Base-by-base conservation (phyloP, 1,140 invertebrate species). In the Pachyrhynchus sulphureomaculatus region DNA sequence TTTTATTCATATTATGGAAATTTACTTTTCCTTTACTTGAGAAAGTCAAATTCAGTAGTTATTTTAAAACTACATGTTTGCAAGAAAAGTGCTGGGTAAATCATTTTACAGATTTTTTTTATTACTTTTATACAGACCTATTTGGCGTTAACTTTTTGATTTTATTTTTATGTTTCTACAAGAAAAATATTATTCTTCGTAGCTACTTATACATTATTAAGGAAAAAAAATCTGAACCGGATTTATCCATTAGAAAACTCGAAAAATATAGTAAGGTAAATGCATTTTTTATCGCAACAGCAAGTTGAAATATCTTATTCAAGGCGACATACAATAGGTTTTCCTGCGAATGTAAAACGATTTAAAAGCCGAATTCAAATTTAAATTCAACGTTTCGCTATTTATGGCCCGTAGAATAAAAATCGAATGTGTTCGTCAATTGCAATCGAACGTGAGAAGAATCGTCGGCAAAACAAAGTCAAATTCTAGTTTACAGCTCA, bases 401-500 rank as follows among this genome's bases (percentile, higher is more conserved):
- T 57, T 63, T 63, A 63, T 32, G 44, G 54, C 9, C 48, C 44
- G 41, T 23, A 13, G 52, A n/a, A 57, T 52, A 44, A 57, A 57
- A 57, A 47, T 57, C 48, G 53, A 63, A 63, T 57, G 44, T 52
- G 55, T 52, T 63, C 44, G 61, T 51, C 53, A 63, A 63, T 55
- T 57, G 61, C 53, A 42, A 49, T 63, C 21, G 37, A 41, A 63
- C 61, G 53, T 63, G 61, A 57, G 42, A 15, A 33, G 51, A 49
- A 63, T 63, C 32, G 36, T 24, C 39, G 32, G 24, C 29, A 32
- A 49, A 53, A 53, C 44, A 39, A 62, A 48, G 18, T 62, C 36
- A 62, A 53, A 62, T 55, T 47, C 49, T 13, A n/a, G 49, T 52
- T 52, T 52, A 24, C 32, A 39, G 36, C 36, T 39, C 36, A 39